A percentile compares a stretch with the other conserved stretches of the same genome.
These are phyloP conservation scores for Xenus cinereus DNA, from an alignment of 2,113 vertebrate genomes.

Conservation along the genomic window DNA sequence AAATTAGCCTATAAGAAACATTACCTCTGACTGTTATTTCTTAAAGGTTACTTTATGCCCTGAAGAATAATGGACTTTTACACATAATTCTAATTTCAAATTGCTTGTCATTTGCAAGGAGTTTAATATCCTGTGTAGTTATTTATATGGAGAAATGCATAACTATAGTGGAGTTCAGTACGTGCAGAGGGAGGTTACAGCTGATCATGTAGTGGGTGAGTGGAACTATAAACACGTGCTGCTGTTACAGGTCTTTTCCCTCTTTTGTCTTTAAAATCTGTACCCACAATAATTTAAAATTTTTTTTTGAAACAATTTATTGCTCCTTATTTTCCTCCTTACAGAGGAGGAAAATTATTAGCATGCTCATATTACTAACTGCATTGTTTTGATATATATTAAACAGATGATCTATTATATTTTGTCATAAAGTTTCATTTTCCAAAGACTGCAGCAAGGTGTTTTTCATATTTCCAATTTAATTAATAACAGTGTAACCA, in stretches of 20 bases:
- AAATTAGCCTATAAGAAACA: neutral
- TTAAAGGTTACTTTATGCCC: neutral
- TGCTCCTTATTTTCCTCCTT: neutral
- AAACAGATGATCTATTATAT: neutral
- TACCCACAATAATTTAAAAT: neutral
- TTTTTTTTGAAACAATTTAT: neutral
- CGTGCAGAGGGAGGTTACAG: neutral
- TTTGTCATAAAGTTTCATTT: neutral
- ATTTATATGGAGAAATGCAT: neutral
- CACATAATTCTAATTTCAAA: neutral
- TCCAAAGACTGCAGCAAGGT: neutral
- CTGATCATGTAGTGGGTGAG: neutral
- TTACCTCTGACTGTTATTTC: neutral
- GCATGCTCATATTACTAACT: neutral
- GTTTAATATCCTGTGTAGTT: neutral
- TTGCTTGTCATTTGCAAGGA: neutral
- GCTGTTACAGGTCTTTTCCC: neutral
- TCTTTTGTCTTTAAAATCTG: neutral
- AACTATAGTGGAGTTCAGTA: neutral
- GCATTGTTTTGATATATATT: neutral
- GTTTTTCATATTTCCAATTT: neutral
- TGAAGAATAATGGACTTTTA: neutral
- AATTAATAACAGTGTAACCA: neutral
- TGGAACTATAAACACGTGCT: neutral
- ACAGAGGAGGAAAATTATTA: neutral